phyloP scores from a whole-genome alignment of 2,113 vertebrate genomes.

The Hyaena hyaena region DNA sequence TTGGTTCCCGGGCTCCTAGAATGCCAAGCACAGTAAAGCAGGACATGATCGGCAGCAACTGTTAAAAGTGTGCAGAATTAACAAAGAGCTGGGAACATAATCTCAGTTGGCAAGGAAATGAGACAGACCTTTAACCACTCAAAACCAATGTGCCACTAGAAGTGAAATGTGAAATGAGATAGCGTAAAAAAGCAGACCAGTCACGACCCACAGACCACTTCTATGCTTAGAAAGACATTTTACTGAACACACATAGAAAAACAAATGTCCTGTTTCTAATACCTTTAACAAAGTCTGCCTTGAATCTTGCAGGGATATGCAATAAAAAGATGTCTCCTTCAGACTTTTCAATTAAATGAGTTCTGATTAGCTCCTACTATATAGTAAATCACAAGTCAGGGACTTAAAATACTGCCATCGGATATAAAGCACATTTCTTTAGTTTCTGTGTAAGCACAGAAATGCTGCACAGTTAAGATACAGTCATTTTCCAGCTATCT shows the following conservation, averaged over 20 bases:
- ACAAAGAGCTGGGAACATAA: conserved; percentile 18
- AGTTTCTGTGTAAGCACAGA: not conserved
- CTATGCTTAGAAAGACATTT: not conserved
- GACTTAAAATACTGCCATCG: not conserved
- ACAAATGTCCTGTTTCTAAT: not conserved
- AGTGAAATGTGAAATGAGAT: conserved; percentile 24
- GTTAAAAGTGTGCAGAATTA: conserved; percentile 48
- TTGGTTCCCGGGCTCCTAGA: not conserved
- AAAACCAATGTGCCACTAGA: not conserved
- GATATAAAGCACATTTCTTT: not conserved
- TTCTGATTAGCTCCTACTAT: not conserved
- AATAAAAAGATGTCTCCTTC: conserved; percentile 5
- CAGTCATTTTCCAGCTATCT: not conserved
- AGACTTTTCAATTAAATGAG: not conserved
- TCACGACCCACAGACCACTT: not conserved
- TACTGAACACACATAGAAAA: not conserved
- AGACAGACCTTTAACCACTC: conserved; percentile 46
- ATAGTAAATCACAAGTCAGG: not conserved
- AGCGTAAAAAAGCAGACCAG: not conserved
- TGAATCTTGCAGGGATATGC: not conserved
- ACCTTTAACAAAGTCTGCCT: not conserved
- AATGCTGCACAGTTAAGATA: not conserved
- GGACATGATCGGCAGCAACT: not conserved
- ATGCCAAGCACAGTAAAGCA: not conserved
- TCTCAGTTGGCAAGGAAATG: conserved; percentile 38